Conservation (phyloP, 2,113 vertebrate genomes). For the Platanista minor region DNA sequence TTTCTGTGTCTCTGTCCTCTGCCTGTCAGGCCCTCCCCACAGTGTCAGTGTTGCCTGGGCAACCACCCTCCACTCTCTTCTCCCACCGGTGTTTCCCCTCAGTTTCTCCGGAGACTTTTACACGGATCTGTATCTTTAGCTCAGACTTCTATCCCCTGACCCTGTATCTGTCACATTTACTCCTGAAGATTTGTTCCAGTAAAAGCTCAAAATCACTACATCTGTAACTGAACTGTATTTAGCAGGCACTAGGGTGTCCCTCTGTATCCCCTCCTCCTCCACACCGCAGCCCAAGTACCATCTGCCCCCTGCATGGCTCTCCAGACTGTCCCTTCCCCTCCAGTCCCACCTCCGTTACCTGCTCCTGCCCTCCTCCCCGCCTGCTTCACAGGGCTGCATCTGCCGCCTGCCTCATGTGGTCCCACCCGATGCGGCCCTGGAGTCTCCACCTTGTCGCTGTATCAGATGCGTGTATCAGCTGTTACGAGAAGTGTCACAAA, state of each 20-base stretch:
- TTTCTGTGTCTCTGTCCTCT: not conserved
- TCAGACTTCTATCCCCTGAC: not conserved
- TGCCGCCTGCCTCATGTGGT: too few relatives aligned
- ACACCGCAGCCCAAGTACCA: not conserved
- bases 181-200: not conserved
- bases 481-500: not conserved
- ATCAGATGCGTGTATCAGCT: not conserved
- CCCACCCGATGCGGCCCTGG: rapidly evolving
- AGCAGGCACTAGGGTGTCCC: not conserved
- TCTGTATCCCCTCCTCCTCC: not conserved
- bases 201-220: not conserved
- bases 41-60: not conserved
- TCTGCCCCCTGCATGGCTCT: too few relatives aligned
- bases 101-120: not conserved
- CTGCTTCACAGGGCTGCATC: not conserved
- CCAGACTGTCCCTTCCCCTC: not conserved
- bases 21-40: not conserved
- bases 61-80: not conserved
- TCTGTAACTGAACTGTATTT: not conserved
- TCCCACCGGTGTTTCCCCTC: not conserved
- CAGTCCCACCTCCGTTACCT: rapidly evolving
- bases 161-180: not conserved
- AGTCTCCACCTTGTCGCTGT: not conserved
- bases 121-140: not conserved
- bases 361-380: rapidly evolving